Evolutionary conservation across 2,888 invertebrate species (phyloP).

Genomic region (Polyommatus iphigenia): DNA sequence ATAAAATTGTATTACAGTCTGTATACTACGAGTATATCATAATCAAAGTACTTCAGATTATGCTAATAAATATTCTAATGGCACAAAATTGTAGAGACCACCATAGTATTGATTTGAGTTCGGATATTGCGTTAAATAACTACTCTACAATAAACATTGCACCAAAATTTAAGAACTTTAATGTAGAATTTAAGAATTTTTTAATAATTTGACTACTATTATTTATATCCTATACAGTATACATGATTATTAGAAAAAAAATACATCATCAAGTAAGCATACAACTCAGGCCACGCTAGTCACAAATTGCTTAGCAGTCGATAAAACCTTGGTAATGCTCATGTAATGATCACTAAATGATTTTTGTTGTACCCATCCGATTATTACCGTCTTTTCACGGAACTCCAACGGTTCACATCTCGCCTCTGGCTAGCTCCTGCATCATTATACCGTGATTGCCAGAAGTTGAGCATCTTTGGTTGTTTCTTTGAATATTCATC

Average conservation of each 20-base stretch:
- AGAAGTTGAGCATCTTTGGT: constrained; percentile 33
- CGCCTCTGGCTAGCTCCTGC: constrained; percentile 39
- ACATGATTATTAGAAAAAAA: no score
- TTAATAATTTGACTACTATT: no score
- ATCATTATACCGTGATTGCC: constrained; percentile 36
- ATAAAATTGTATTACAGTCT: constrained; percentile 52
- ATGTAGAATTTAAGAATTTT: no score
- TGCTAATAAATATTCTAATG: neutral
- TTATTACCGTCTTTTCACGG: constrained; percentile 41
- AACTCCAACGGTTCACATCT: constrained; percentile 43
- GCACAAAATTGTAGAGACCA: neutral
- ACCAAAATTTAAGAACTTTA: neutral
- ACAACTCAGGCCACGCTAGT: neutral
- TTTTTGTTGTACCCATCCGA: constrained; percentile 35
- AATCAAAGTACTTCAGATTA: neutral
- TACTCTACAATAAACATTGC: neutral
- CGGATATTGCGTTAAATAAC: neutral
- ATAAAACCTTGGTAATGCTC: constrained; percentile 33
- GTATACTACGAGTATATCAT: neutral
- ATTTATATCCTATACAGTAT: no score
- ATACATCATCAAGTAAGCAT: neutral
- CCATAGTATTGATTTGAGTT: neutral
- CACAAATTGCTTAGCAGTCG: constrained; percentile 3
- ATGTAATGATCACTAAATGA: constrained; percentile 36
- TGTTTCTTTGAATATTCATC: constrained; percentile 25